Conservation (phyloP, 2,797 vertebrate species). For the Siniperca scherzeri region DNA sequence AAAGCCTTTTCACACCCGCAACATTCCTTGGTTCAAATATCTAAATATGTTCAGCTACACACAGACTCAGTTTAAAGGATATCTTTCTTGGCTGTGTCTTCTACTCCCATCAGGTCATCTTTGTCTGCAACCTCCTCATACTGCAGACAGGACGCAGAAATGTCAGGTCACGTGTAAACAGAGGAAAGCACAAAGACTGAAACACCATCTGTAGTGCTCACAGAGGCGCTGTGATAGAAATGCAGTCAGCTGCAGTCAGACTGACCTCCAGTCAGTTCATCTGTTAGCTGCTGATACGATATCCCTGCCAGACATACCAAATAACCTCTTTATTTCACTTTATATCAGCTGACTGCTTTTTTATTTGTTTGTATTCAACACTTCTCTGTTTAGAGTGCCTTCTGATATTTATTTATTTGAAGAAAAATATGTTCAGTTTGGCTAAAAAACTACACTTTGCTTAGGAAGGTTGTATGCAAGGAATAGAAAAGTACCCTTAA, state of each 20-base stretch:
- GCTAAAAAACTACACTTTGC: background rate
- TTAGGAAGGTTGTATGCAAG: too few species aligned
- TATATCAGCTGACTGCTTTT: background rate
- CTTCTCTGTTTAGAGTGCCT: background rate
- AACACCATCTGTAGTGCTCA: too few species aligned
- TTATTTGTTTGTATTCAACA: background rate
- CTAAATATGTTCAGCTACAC: too few species aligned
- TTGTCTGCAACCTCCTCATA: conserved; percentile 97
- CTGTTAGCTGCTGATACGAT: too few species aligned
- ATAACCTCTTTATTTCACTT: background rate
- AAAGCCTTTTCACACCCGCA: too few species aligned
- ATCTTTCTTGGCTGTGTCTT: conserved; percentile 96
- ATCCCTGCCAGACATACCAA: too few species aligned
- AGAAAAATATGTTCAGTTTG: background rate
- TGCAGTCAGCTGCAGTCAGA: too few species aligned
- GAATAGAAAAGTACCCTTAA: too few species aligned
- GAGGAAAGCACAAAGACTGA: background rate
- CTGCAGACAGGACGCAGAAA: conserved; percentile 73
- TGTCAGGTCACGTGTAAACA: background rate
- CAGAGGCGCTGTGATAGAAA: too few species aligned
- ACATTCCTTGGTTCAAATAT: too few species aligned
- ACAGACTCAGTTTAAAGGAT: conserved; percentile 80
- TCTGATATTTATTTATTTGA: background rate
- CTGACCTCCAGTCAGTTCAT: too few species aligned
- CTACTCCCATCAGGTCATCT: conserved; percentile 95